phyloP scores from a whole-genome alignment of 2,797 vertebrate species.

The Falco peregrinus region DNA sequence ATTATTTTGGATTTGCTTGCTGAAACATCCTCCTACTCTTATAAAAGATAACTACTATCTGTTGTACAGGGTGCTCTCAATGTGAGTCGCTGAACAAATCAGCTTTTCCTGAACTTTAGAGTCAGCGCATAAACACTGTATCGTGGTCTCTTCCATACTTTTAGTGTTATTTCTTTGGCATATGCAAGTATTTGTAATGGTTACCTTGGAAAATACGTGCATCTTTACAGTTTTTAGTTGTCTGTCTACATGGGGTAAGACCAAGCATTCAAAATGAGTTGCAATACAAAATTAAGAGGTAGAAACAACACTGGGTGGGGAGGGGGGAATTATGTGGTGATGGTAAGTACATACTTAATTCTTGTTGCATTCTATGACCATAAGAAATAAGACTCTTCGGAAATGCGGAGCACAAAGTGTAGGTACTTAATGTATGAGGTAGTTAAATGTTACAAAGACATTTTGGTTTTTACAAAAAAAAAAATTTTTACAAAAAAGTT shows the following conservation, averaged over 20 bases:
- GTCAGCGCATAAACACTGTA: not conserved
- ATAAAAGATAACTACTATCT: not conserved
- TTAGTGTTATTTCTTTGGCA: not conserved
- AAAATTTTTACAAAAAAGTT: too few relatives aligned
- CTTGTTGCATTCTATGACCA: not conserved
- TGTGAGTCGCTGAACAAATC: not conserved
- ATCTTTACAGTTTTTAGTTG: not conserved
- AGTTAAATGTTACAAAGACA: not conserved
- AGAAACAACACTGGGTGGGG: not conserved
- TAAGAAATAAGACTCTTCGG: not conserved
- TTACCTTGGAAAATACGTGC: not conserved
- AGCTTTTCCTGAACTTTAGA: not conserved
- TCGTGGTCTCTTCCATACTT: accelerated
- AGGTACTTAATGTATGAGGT: not conserved
- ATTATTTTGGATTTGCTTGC: not conserved
- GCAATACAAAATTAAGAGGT: not conserved
- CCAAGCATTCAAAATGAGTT: not conserved
- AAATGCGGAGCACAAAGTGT: not conserved
- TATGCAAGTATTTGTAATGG: not conserved
- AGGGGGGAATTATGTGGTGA: not conserved
- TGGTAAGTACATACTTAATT: not conserved
- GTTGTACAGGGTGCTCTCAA: not conserved
- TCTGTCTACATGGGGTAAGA: not conserved
- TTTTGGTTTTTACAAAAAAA: too few relatives aligned
- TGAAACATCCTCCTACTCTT: not conserved